Evolutionary conservation across 2,797 vertebrate species (phyloP), one percentile per base, ranked within the genome.

Genomic region (Danio albolineatus): DNA sequence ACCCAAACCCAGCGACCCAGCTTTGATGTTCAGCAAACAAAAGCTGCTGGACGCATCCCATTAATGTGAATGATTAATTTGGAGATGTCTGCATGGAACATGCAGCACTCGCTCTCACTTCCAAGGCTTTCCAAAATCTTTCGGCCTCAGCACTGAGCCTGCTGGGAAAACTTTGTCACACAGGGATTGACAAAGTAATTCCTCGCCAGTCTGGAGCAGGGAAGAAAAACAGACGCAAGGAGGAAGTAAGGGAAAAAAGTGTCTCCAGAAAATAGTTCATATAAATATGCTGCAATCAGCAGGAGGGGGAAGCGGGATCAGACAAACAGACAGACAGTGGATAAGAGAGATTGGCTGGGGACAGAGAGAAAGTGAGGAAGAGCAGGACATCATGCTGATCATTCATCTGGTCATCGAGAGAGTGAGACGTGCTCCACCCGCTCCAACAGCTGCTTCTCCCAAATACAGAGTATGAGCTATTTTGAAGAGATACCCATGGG

Each of bases 141-240:
- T 19, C 85, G 83, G 88, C 81, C 76, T 83, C 81, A 86, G 54
- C 19, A 38, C 81, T 89, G 91, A 92, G 88, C 89, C 87, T 91
- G 77, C 85, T 83, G 89, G 90, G 89, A 88, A 82, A 79, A 74
- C 87, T 77, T 70, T 82, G 84, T 80, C 85, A 85, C 87, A 82
- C 71, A 85, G 85, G 90, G 90, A 92, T 92, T 86, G 89, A 85
- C 84, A 85, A 77, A 76, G 77, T 89, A 90, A 93, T 90, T 86
- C 91, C 78, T 70, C 60, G 86, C 83, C 88, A 90, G 86, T 89
- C 85, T 88, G 90, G 87, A 82, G 53, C 44, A 54, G 13, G 14
- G 66, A 16, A 60, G 59, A 60, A 59, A 56, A 76, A 65, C 19
- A 60, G 21, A 76, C 21, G 17, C 43, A 61, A 75, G 48, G 64